Evolutionary conservation across 2,113 vertebrate species (phyloP).

Genomic region (Perognathus longimembris): DNA sequence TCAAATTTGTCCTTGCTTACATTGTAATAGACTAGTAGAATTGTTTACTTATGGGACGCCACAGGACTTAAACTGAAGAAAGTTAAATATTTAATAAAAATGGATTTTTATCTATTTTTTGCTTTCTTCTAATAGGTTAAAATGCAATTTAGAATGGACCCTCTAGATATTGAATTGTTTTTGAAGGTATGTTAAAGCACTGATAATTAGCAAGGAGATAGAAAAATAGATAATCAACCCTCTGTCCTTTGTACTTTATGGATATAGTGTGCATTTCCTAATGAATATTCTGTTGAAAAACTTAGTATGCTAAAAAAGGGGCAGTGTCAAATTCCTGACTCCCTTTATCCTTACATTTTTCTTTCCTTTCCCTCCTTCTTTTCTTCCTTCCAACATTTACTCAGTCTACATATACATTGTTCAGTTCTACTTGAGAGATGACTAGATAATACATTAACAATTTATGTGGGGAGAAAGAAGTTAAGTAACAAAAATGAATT

Average conservation of each 20-base stretch:
- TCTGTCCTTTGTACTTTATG: neutral
- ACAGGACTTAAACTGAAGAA: constrained; percentile 37
- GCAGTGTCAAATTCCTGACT: neutral
- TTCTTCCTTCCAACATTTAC: neutral
- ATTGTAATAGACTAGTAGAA: neutral
- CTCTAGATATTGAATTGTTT: constrained; percentile 64
- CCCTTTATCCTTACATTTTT: neutral
- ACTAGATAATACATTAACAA: neutral
- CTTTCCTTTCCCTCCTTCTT: too few relatives aligned
- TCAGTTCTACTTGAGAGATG: neutral
- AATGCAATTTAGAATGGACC: constrained; percentile 54
- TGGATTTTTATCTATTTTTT: constrained; percentile 33
- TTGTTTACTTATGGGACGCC: neutral
- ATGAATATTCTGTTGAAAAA: constrained; percentile 1
- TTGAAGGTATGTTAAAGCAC: constrained; percentile 57
- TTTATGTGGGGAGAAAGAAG: neutral
- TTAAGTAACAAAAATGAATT: neutral
- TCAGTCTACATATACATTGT: neutral
- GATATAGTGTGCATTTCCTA: neutral
- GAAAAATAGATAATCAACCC: constrained; percentile 29
- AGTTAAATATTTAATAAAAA: constrained; percentile 66
- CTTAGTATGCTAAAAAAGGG: neutral
- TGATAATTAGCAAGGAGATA: constrained; percentile 62
- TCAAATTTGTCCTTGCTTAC: neutral
- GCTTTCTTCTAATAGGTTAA: constrained; percentile 59